phyloP scores from a whole-genome alignment of 1,140 invertebrate genomes.

The Laupala kohalensis region DNA sequence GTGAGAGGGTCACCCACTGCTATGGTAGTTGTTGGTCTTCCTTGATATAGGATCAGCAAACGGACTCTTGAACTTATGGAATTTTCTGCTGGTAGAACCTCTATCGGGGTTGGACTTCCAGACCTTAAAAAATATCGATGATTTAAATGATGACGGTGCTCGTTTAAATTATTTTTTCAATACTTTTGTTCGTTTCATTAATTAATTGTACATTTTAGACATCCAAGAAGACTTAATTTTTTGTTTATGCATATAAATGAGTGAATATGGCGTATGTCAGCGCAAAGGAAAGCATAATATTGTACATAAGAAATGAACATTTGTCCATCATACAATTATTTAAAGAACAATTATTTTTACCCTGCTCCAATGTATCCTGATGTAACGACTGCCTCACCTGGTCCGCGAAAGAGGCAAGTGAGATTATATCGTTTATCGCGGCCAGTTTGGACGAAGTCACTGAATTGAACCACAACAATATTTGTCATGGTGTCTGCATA shows the following conservation, averaged over 20 bases:
- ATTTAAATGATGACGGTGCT: background rate
- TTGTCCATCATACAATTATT: background rate
- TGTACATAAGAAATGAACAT: background rate
- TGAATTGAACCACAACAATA: constrained; percentile 87
- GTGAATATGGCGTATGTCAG: background rate
- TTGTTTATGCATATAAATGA: background rate
- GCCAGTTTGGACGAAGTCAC: constrained; percentile 81
- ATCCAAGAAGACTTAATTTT: too few relatives aligned
- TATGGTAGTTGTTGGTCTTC: constrained; percentile 79
- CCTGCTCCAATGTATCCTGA: constrained; percentile 86
- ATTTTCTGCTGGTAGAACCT: constrained; percentile 80
- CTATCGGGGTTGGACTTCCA: constrained; percentile 79
- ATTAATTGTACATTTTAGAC: background rate
- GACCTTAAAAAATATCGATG: constrained; percentile 41
- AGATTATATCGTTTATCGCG: constrained; percentile 83
- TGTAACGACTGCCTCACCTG: constrained; percentile 82
- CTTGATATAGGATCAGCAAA: constrained; percentile 74
- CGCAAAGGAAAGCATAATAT: too few relatives aligned
- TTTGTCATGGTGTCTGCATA: constrained; percentile 87
- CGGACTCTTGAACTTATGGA: constrained; percentile 76
- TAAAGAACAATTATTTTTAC: constrained; percentile 40
- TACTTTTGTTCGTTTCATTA: too few relatives aligned
- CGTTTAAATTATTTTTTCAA: background rate
- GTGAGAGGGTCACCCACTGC: constrained; percentile 87
- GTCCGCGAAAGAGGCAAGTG: constrained; percentile 78